A percentile compares a stretch with the other conserved stretches of the same genome.
Conservation (phyloP, 2,113 vertebrate species). For the Gila orcuttii region DNA sequence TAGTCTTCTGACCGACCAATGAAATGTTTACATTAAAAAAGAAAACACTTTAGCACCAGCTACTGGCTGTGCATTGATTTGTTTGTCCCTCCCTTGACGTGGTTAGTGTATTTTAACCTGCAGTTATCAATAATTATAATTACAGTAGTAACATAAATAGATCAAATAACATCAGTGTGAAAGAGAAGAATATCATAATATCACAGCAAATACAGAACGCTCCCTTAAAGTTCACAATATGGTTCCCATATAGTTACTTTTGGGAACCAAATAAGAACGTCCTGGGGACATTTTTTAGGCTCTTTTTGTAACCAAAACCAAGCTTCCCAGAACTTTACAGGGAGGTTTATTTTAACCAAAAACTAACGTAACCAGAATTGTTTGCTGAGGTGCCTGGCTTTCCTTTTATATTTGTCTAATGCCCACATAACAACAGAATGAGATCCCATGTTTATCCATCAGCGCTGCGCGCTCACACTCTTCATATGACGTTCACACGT, state of each 20-base stretch:
- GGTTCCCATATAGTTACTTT: too few relatives aligned
- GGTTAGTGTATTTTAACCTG: not conserved
- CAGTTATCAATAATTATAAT: not conserved
- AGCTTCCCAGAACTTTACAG: too few relatives aligned
- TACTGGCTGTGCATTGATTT: constrained; percentile 11
- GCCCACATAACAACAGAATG: not conserved
- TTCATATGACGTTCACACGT: not conserved
- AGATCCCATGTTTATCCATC: not conserved
- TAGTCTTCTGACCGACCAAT: constrained; percentile 41
- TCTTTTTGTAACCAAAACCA: too few relatives aligned
- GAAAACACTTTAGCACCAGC: constrained; percentile 41
- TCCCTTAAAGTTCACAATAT: too few relatives aligned
- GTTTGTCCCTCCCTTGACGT: not conserved
- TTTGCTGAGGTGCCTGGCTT: not conserved
- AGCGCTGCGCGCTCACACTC: not conserved
- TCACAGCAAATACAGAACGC: too few relatives aligned
- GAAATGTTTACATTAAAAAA: constrained; percentile 58
- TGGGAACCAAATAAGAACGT: too few relatives aligned
- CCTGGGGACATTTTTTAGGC: too few relatives aligned
- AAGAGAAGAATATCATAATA: not conserved
- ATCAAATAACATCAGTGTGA: not conserved
- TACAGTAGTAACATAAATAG: not conserved
- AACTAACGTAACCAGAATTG: not conserved
- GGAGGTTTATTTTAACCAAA: too few relatives aligned
- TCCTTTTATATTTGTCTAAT: not conserved